These are phyloP conservation scores for Synanthedon tipuliformis DNA, from an alignment of 2,888 invertebrate genomes.

Conservation along the genomic window DNA sequence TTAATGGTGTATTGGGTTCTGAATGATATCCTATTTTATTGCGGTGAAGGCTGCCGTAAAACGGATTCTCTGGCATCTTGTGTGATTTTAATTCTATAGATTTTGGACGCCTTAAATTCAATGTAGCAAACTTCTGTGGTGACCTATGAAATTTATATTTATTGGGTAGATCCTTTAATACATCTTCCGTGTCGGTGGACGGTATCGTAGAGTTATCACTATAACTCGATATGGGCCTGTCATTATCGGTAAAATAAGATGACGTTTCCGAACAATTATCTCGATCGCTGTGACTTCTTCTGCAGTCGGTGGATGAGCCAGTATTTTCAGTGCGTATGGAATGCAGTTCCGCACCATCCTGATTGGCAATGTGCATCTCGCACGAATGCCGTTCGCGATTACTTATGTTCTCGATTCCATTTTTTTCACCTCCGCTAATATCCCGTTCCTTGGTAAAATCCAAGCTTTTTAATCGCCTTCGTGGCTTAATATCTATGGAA, in stretches of 20 bases:
- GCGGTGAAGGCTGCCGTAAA: conserved; percentile 53
- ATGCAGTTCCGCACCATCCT: conserved; percentile 57
- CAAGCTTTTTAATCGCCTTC: conserved; percentile 56
- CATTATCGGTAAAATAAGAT: conserved; percentile 62
- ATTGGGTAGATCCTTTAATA: conserved; percentile 57
- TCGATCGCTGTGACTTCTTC: conserved; percentile 60
- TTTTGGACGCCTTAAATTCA: conserved; percentile 59
- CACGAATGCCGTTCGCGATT: conserved; percentile 52
- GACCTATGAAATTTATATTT: conserved; percentile 62
- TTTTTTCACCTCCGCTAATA: conserved; percentile 39
- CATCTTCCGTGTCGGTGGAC: conserved; percentile 62
- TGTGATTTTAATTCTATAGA: conserved; percentile 53
- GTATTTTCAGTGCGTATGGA: conserved; percentile 56
- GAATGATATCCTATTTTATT: conserved; percentile 61
- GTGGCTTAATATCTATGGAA: conserved; percentile 62
- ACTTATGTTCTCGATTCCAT: conserved; percentile 36
- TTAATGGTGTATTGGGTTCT: conserved; percentile 61
- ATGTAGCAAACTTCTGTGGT: conserved; percentile 62
- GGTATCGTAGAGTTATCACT: conserved; percentile 65
- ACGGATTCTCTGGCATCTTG: conserved; percentile 36
- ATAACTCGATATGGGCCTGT: conserved; percentile 63
- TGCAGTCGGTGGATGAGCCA: conserved; percentile 51
- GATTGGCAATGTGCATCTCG: conserved; percentile 45
- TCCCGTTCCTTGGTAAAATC: conserved; percentile 45
- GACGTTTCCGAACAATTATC: conserved; percentile 67